phyloP scores from a whole-genome alignment of 2,113 vertebrate species.

The Gnathochromis pfefferi region DNA sequence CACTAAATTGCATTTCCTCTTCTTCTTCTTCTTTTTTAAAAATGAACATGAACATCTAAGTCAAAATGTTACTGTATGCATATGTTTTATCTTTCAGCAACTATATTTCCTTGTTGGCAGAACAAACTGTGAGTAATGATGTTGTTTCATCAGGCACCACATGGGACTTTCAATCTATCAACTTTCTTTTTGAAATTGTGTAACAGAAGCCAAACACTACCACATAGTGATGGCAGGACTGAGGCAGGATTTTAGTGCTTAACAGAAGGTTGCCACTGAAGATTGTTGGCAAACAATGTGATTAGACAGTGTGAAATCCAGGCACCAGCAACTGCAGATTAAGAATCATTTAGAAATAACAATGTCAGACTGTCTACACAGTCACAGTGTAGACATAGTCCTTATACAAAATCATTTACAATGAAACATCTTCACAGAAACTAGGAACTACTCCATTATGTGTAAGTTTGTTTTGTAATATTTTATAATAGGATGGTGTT shows the following conservation, averaged over 20 bases:
- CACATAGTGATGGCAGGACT: neutral
- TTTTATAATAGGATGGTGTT: neutral
- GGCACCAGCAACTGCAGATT: neutral
- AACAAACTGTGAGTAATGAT: neutral
- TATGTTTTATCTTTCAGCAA: neutral
- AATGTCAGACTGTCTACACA: neutral
- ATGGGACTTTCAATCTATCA: neutral
- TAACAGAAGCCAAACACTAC: neutral
- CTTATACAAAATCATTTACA: neutral
- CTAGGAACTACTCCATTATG: neutral
- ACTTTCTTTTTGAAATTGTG: neutral
- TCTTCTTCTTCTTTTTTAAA: neutral
- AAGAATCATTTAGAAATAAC: neutral
- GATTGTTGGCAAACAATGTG: neutral
- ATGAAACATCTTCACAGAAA: neutral
- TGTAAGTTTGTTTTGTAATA: neutral
- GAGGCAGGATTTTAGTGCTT: neutral
- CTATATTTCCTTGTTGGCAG: neutral
- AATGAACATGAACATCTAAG: neutral
- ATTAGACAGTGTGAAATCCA: neutral
- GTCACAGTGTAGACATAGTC: neutral
- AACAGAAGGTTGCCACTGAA: neutral
- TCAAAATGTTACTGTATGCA: neutral
- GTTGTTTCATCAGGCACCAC: neutral
- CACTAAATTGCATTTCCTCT: neutral